Percentiles rank a stretch among this genome's conserved stretches.
phyloP scores from a whole-genome alignment of 2,113 vertebrate genomes.

The Saccopteryx bilineata region DNA sequence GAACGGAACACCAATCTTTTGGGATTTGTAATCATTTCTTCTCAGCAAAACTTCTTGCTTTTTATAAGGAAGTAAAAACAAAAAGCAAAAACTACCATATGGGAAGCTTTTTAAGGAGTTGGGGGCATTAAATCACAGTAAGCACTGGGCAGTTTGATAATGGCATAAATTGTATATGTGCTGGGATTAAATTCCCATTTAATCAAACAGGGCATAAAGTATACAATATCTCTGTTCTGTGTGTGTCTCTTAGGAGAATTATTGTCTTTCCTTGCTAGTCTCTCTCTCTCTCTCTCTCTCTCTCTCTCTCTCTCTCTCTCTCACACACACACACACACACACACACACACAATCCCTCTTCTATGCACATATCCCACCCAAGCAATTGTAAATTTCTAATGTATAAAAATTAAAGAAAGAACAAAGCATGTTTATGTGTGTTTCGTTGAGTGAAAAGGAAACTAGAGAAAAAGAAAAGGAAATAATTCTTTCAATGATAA shows the following conservation, averaged over 20 bases:
- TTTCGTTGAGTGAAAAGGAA: background rate
- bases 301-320: background rate
- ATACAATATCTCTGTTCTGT: rapidly evolving
- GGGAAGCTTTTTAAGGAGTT: constrained; percentile 55
- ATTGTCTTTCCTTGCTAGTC: background rate
- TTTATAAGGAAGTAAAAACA: constrained; percentile 77
- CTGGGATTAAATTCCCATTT: constrained; percentile 9
- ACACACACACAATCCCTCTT: background rate
- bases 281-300: background rate
- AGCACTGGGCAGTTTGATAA: background rate
- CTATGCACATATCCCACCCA: background rate
- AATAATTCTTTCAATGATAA: background rate
- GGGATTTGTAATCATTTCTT: constrained; percentile 81
- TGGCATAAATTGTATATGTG: background rate
- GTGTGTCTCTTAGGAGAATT: background rate
- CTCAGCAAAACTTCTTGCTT: constrained; percentile 77
- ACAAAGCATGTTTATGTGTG: background rate
- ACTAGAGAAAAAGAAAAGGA: background rate
- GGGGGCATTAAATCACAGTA: background rate
- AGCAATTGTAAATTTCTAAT: constrained; percentile 1
- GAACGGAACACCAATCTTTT: constrained; percentile 78
- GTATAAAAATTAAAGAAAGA: constrained; percentile 37
- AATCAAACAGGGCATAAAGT: background rate
- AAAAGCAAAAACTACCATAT: constrained; percentile 67
- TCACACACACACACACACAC: background rate